Percentiles rank a stretch among this genome's conserved stretches.
phyloP scores from a whole-genome alignment of 2,113 vertebrate species.

The Isichthys henryi region DNA sequence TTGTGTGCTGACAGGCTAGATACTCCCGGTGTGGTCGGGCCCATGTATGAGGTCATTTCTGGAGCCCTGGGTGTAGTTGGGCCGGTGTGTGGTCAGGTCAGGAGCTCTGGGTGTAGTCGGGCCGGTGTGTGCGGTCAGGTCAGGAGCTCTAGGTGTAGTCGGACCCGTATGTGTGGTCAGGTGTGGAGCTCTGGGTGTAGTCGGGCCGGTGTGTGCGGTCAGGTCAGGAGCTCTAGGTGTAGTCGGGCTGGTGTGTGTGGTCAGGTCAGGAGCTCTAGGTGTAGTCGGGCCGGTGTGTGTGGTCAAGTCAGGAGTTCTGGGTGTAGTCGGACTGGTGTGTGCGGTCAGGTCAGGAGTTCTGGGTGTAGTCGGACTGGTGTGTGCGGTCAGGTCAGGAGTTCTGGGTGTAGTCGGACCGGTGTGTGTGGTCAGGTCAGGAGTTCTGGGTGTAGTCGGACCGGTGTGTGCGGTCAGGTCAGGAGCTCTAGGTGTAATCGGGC shows the following conservation, averaged over 20 bases:
- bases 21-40: not conserved
- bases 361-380: not conserved
- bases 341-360: not conserved
- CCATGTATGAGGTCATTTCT: no score
- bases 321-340: not conserved
- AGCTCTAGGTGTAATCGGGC: not conserved
- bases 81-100: not conserved
- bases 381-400: not conserved
- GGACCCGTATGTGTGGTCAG: not conserved
- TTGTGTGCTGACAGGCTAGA: not conserved
- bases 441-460: not conserved
- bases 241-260: fast-evolving
- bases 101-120: not conserved
- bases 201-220: not conserved
- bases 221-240: not conserved
- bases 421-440: not conserved
- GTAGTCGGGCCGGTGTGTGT: not conserved
- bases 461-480: not conserved
- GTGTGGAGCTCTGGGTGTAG: not conserved
- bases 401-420: not conserved
- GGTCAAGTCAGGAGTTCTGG: not conserved
- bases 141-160: not conserved
- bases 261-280: not conserved
- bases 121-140: not conserved
- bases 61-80: not conserved